Conservation (phyloP, 2,888 invertebrate species). For the Barypeithes pellucidus region DNA sequence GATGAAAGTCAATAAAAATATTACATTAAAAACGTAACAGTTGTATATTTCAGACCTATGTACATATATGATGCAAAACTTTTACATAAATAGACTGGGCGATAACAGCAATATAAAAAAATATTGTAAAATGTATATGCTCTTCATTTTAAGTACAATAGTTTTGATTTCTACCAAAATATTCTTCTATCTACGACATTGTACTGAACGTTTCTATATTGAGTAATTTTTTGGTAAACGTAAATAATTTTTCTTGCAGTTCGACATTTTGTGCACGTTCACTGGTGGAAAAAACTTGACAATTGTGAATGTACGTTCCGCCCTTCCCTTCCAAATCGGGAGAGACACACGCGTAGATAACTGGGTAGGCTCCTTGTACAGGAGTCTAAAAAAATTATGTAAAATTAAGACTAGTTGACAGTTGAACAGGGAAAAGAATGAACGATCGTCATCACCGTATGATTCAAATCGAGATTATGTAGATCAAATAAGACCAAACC, state of each 20-base stretch:
- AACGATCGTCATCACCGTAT: no score
- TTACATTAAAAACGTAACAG: constrained; percentile 1
- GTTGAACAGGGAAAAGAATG: no score
- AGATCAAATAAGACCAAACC: no score
- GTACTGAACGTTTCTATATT: constrained; percentile 72
- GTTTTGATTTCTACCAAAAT: no score
- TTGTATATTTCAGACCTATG: neutral
- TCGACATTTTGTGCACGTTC: constrained; percentile 70
- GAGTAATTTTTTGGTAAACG: constrained; percentile 78
- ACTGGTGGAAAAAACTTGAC: constrained; percentile 75
- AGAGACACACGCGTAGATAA: constrained; percentile 84
- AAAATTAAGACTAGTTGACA: no score
- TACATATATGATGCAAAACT: neutral
- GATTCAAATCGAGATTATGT: no score
- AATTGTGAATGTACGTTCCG: constrained; percentile 88
- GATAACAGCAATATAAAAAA: no score
- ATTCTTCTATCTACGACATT: constrained; percentile 1
- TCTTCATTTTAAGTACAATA: no score
- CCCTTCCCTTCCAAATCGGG: constrained; percentile 82
- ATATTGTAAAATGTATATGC: no score
- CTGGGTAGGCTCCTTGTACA: constrained; percentile 84
- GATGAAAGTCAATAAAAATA: no score
- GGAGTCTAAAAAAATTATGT: constrained; percentile 77
- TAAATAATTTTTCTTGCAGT: constrained; percentile 79
- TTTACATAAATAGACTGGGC: neutral